A percentile compares a stretch with the other conserved stretches of the same genome.
These are phyloP conservation scores for Smittia aterrima DNA, from an alignment of 2,888 invertebrate species.

Conservation along the genomic window DNA sequence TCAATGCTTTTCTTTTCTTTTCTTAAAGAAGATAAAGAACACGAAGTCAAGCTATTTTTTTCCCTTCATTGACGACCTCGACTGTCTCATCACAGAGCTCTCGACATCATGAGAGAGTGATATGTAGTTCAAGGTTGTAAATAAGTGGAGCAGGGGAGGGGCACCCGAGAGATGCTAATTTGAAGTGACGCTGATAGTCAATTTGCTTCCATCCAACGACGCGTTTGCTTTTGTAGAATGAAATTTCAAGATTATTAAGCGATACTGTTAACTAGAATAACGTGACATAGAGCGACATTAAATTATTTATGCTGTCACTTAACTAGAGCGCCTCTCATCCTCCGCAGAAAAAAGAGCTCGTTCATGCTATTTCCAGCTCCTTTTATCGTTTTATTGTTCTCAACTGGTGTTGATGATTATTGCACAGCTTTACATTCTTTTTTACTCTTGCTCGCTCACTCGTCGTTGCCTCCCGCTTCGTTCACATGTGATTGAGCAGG, in stretches of 20 bases:
- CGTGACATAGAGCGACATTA: conserved; percentile 23
- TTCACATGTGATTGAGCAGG: conserved; percentile 3
- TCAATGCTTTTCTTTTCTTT: neutral
- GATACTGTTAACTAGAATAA: conserved; percentile 38
- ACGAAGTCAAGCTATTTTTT: neutral
- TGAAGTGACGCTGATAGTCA: conserved; percentile 22
- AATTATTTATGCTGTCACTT: conserved; percentile 40
- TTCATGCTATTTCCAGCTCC: neutral
- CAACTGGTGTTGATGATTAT: conserved; percentile 32
- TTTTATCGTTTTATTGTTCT: conserved; percentile 40
- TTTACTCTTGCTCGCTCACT: neutral
- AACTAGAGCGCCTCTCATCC: neutral
- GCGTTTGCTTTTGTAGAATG: neutral
- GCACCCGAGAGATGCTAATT: conserved; percentile 21
- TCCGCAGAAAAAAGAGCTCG: neutral
- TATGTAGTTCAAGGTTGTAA: neutral
- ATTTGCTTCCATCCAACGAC: neutral
- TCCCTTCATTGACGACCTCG: neutral
- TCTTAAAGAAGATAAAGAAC: neutral
- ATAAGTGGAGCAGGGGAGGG: neutral
- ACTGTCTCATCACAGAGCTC: neutral
- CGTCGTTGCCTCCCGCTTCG: neutral
- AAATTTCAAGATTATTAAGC: conserved; percentile 31
- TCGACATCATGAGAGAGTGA: neutral
- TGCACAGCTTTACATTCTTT: neutral